Evolutionary conservation across 53 echinoderm and acorn worm species (phyloP).

Genomic region (Holothuria leucospilota): DNA sequence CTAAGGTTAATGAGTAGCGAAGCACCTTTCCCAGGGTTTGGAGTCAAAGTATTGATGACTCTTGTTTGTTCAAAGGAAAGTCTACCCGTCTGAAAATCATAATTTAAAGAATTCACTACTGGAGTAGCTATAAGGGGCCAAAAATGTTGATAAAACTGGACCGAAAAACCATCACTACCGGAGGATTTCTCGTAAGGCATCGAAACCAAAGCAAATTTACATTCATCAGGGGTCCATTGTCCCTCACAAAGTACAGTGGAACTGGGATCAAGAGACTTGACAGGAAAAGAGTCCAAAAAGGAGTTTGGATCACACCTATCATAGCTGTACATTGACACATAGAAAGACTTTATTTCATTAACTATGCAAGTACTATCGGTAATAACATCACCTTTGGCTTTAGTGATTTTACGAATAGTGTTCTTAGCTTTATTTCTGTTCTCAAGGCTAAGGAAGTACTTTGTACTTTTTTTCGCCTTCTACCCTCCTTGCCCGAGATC

Average conservation of each 20-base stretch:
- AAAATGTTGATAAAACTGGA: no score
- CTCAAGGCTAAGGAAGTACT: conserved; percentile 33
- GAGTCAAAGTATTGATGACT: no score
- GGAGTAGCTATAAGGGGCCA: no score
- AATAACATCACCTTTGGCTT: background rate
- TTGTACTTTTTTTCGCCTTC: background rate
- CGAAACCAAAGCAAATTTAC: background rate
- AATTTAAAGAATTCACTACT: no score
- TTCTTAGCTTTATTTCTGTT: conserved; percentile 4
- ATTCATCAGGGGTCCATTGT: background rate
- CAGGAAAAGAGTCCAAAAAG: background rate
- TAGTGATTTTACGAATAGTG: background rate
- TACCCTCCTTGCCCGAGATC: conserved; percentile 48
- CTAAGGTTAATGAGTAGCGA: background rate
- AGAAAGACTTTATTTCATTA: background rate
- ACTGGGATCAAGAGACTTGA: background rate
- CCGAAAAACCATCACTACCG: no score
- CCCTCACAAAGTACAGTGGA: background rate
- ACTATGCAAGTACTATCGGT: background rate
- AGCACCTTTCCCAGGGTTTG: no score
- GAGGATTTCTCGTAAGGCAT: background rate
- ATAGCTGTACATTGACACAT: background rate
- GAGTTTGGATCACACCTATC: background rate
- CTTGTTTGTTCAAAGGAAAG: no score
- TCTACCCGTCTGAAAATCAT: no score